A percentile compares a stretch with the other conserved stretches of the same genome.
Evolutionary conservation across 2,797 vertebrate genomes (phyloP).

Genomic region (Mus spretus): DNA sequence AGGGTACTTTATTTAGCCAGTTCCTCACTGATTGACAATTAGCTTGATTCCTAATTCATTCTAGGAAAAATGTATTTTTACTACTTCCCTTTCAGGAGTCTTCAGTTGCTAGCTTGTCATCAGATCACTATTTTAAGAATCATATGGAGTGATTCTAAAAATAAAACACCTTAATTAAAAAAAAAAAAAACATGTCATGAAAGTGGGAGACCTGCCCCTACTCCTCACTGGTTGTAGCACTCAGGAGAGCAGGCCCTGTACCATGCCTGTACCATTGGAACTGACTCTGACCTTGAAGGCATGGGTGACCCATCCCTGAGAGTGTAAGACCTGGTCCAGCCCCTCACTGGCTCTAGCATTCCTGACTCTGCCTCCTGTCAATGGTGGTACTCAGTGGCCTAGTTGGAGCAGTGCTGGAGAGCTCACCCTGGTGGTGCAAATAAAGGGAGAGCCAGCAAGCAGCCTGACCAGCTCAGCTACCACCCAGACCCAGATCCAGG

Average conservation of each 20-base stretch:
- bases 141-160: conserved; percentile 4
- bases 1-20: conserved; percentile 28
- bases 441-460: background rate
- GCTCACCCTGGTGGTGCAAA: background rate
- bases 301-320: background rate
- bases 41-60: conserved; percentile 38
- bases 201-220: background rate
- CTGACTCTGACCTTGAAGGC: background rate
- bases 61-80: conserved; percentile 59
- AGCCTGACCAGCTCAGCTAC: background rate
- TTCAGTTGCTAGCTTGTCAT: conserved; percentile 30
- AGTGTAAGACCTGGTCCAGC: background rate
- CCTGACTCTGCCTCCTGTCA: background rate
- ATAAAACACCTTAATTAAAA: background rate
- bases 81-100: background rate
- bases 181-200: background rate
- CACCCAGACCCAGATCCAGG: background rate
- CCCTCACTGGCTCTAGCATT: background rate
- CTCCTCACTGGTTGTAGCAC: background rate
- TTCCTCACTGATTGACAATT: background rate
- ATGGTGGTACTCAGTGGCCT: background rate
- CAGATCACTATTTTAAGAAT: conserved; percentile 38
- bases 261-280: background rate
- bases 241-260: background rate
- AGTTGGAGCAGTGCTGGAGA: background rate